Base-by-base conservation (phyloP, 2,797 vertebrate species). In the Melanotaenia trifasciata region DNA sequence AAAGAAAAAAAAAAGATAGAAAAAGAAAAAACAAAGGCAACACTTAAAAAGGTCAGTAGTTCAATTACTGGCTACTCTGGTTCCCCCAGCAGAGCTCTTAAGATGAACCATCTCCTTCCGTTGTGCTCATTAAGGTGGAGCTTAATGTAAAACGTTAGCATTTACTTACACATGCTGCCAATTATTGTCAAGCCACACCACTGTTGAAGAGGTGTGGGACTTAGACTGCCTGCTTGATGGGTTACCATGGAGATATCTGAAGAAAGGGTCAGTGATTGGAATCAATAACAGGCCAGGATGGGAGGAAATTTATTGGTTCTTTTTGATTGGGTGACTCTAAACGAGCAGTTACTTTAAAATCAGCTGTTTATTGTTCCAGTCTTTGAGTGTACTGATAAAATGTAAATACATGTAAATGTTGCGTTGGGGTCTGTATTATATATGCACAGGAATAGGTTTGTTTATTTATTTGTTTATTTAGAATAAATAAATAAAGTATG, bases 11-110 rank as follows among this genome's bases (percentile, higher is more conserved):
- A 35, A 35, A 10, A 35, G 10, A 38, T 11, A 12, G 9, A 40
- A 43, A 43, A 43, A 12, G 40, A 43, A 43, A 43, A 16, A 43
- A 14, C 40, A 58, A 63, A 67, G 65, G 43, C 64, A 75, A 68
- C 72, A 74, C 84, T 84, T 78, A 33, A 65, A 89, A 92, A 89
- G 87, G 85, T 89, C 87, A 89, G 47, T 45, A 74, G 86, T 87
- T 87, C 76, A 88, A 87, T 89, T 78, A 87, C 59, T 33, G 82
- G 53, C 60, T 28, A 72, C 76, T 68, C 70, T 61, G 66, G 69
- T 83, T 78, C 75, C 56, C 68, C 58, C 56, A 4, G 50, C 74
- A 67, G 62, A 58, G 51, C 83, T 85, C 59, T 77, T 65, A 64
- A 72, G 51, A 82, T 64, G 50, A 53, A 47, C 18, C 24, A 0